Conservation (phyloP, 2,888 invertebrate genomes). For the Drosophila setosimentum region DNA sequence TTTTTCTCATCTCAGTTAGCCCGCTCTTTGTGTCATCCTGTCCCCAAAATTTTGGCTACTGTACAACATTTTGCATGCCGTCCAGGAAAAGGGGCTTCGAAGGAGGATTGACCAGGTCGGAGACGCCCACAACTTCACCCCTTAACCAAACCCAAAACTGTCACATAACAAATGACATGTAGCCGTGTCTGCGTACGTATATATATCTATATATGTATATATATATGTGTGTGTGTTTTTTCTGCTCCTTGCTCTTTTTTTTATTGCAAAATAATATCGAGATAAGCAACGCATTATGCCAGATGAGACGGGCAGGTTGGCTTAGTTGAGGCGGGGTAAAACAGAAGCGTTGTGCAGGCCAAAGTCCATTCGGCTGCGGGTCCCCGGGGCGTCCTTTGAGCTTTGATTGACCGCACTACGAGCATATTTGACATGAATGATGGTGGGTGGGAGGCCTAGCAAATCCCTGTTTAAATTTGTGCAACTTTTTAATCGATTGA, state of each 20-base stretch:
- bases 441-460: not conserved
- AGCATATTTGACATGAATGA: not conserved
- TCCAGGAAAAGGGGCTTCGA: not conserved
- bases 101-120: conserved; percentile 4
- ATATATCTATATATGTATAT: too few relatives aligned
- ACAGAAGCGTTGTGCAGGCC: not conserved
- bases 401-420: conserved; percentile 26
- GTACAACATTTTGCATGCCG: conserved; percentile 65
- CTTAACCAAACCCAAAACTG: conserved; percentile 28
- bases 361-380: conserved; percentile 60
- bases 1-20: conserved; percentile 27
- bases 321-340: not conserved
- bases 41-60: conserved; percentile 62
- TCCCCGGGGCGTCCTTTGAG: conserved; percentile 64
- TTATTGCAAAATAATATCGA: conserved; percentile 77
- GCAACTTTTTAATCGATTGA: conserved; percentile 77
- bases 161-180: conserved; percentile 74
- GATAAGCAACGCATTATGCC: conserved; percentile 72
- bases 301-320: not conserved
- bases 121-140: not conserved
- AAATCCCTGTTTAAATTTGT: conserved; percentile 52
- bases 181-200: conserved; percentile 34
- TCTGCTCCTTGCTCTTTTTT: conserved; percentile 41
- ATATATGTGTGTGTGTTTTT: conserved; percentile 38
- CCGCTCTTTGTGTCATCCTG: conserved; percentile 25